These are phyloP conservation scores for Lateolabrax maculatus DNA, from an alignment of 2,797 vertebrate genomes.

Conservation along the genomic window DNA sequence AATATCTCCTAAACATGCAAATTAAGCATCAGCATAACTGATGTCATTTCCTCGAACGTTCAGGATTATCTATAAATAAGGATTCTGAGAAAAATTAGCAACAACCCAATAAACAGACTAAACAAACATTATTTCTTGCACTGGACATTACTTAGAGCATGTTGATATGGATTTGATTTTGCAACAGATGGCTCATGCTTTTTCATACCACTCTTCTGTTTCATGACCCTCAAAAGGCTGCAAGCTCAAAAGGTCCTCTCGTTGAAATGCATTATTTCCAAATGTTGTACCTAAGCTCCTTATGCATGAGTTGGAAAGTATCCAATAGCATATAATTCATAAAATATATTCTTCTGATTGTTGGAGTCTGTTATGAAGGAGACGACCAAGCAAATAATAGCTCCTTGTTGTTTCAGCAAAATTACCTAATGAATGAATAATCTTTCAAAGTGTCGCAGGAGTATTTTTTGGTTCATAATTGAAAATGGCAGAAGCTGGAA, in stretches of 20 bases:
- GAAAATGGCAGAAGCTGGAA: conserved; percentile 45
- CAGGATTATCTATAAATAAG: not conserved
- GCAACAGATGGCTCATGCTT: conserved; percentile 19
- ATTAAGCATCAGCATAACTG: not conserved
- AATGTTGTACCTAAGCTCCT: conserved; percentile 10
- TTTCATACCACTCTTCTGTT: not conserved
- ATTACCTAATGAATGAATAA: conserved; percentile 40
- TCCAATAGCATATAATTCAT: not conserved
- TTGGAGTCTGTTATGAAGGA: not conserved
- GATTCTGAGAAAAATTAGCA: conserved; percentile 14
- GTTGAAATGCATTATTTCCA: not conserved
- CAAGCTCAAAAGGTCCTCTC: not conserved
- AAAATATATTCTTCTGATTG: not conserved
- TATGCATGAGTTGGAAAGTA: not conserved
- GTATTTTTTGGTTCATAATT: conserved; percentile 26
- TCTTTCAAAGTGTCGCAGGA: conserved; percentile 28
- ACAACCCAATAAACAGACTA: not conserved
- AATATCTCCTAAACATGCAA: not conserved
- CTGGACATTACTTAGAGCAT: conserved; percentile 10
- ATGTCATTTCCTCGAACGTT: conserved; percentile 16
- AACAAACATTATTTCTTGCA: not conserved
- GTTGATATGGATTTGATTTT: conserved; percentile 38
- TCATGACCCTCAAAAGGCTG: conserved; percentile 33
- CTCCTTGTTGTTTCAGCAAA: conserved; percentile 16
- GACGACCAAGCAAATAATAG: conserved; percentile 24